Conservation (phyloP, 1,140 invertebrate species). For the Metopolophium dirhodum region DNA sequence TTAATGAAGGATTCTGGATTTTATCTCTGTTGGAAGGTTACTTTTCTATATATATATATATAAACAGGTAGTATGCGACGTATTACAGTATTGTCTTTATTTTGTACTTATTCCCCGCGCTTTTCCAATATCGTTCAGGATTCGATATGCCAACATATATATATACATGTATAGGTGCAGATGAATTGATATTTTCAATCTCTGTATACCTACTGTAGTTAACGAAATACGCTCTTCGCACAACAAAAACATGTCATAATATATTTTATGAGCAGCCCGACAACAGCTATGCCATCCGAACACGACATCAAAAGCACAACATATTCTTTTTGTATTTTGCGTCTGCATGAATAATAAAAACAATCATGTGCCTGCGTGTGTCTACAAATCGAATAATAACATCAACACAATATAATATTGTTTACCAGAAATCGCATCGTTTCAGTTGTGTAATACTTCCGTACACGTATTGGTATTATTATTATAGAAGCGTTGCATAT, state of each 20-base stretch:
- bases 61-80: too few relatives aligned
- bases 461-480: neutral
- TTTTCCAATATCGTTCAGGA: neutral
- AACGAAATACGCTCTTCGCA: neutral
- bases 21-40: too few relatives aligned
- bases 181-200: neutral
- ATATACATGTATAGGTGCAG: neutral
- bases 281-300: neutral
- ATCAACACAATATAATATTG: neutral
- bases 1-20: too few relatives aligned
- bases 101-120: neutral
- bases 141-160: neutral
- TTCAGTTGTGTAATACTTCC: neutral
- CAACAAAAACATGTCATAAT: neutral
- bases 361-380: neutral
- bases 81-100: neutral
- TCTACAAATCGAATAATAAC: neutral
- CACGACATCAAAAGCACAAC: neutral
- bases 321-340: neutral
- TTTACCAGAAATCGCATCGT: neutral
- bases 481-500: too few relatives aligned
- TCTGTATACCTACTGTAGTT: neutral
- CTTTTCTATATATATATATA: too few relatives aligned
- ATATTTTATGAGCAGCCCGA: neutral
- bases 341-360: neutral